phyloP scores from a whole-genome alignment of 1,140 invertebrate genomes.

The Acromyrmex charruanus region DNA sequence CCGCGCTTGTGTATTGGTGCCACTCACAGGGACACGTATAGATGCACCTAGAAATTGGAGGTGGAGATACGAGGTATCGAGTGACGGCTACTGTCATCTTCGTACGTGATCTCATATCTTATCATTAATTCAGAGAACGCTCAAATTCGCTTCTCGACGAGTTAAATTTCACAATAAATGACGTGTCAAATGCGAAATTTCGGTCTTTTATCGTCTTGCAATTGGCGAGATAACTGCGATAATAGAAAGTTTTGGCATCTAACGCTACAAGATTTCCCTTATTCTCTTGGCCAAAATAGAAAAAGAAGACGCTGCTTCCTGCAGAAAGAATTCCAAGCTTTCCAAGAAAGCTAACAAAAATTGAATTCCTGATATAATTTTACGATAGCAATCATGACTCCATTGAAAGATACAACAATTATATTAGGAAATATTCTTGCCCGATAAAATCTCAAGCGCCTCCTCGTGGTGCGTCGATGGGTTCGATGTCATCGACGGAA shows the following conservation, averaged over 20 bases:
- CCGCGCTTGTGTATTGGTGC: conserved; percentile 55
- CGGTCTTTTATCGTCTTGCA: neutral
- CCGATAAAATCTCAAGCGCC: neutral
- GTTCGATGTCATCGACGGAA: neutral
- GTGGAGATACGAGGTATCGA: conserved; percentile 22
- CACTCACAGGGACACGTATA: neutral
- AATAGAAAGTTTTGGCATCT: neutral
- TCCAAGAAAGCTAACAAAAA: neutral
- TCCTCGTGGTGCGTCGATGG: neutral
- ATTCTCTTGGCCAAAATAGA: neutral
- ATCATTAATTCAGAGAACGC: conserved; percentile 32
- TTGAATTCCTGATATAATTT: neutral
- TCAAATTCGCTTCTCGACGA: neutral
- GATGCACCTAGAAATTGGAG: conserved; percentile 20
- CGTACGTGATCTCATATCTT: conserved; percentile 1
- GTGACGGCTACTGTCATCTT: conserved; percentile 6
- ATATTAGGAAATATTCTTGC: neutral
- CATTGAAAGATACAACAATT: neutral
- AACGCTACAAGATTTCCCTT: neutral
- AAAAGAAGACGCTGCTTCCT: neutral
- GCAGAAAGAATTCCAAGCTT: neutral
- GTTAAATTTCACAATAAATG: neutral
- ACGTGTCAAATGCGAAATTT: neutral
- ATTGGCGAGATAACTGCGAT: neutral
- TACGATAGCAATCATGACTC: neutral